A percentile compares a stretch with the other conserved stretches of the same genome.
Evolutionary conservation across 2,113 vertebrate species (phyloP).

Genomic region (Recurvirostra avosetta): DNA sequence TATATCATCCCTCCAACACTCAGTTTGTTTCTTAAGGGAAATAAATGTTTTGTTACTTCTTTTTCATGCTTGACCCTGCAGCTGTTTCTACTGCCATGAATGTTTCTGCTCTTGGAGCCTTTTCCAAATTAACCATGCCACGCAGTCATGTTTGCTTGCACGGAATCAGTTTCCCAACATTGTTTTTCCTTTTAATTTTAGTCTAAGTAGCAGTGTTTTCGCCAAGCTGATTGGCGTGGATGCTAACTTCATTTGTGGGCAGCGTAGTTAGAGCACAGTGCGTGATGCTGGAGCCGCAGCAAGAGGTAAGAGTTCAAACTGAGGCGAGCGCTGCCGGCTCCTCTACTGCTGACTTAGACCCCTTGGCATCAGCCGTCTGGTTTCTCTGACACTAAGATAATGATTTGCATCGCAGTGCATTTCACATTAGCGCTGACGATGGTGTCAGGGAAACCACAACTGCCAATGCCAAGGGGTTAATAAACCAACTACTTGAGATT

Average conservation of each 20-base stretch:
- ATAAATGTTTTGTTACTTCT: neutral
- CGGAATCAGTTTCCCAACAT: rapidly evolving
- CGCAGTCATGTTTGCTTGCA: rapidly evolving
- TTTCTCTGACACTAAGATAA: neutral
- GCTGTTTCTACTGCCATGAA: rapidly evolving
- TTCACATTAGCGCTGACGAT: neutral
- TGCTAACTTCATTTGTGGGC: neutral
- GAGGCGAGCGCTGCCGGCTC: neutral
- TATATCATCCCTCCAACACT: rapidly evolving
- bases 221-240: neutral
- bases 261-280: neutral
- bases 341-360: neutral
- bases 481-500: conserved; percentile 20
- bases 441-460: conserved; percentile 13
- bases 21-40: neutral
- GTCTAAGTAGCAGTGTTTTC: neutral
- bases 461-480: conserved; percentile 36
- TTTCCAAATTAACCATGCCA: neutral
- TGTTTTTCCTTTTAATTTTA: neutral
- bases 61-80: neutral
- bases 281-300: neutral
- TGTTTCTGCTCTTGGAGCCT: rapidly evolving
- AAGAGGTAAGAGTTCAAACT: neutral
- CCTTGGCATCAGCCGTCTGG: neutral
- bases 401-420: neutral